Conservation (phyloP, 2,113 vertebrate species). For the Garra rufa region DNA sequence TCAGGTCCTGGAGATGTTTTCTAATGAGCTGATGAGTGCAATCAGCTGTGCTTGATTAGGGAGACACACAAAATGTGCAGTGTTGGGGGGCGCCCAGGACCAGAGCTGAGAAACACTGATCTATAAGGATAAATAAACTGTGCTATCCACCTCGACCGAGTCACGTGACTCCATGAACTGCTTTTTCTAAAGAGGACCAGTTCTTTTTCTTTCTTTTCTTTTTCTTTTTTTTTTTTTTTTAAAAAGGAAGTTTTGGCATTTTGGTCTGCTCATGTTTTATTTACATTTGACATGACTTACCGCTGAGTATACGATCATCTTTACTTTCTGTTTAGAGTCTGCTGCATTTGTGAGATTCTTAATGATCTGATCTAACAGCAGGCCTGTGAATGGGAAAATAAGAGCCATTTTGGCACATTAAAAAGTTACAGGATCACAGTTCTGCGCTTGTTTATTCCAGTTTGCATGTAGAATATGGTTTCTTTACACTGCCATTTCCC, state of each 20-base stretch:
- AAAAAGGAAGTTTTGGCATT: background rate
- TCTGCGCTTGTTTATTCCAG: background rate
- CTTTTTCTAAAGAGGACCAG: background rate
- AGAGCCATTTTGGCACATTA: background rate
- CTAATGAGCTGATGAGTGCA: too few relatives aligned
- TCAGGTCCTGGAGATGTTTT: too few relatives aligned
- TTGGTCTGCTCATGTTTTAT: background rate
- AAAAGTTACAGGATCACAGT: background rate
- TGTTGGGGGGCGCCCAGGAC: too few relatives aligned
- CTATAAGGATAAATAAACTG: too few relatives aligned
- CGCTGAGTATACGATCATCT: slow-evolving; percentile 89
- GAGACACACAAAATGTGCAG: too few relatives aligned
- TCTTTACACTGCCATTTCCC: background rate
- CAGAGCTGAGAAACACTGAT: too few relatives aligned
- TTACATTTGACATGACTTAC: slow-evolving; percentile 75
- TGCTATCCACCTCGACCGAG: too few relatives aligned
- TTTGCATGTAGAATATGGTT: background rate
- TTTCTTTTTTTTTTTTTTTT: background rate
- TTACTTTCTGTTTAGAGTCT: slow-evolving; percentile 72
- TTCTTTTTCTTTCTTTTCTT: too few relatives aligned
- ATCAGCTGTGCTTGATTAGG: too few relatives aligned
- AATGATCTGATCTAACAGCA: slow-evolving; percentile 86
- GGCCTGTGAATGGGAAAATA: slow-evolving; percentile 69
- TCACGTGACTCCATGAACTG: too few relatives aligned
- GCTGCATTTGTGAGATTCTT: slow-evolving; percentile 84